These are phyloP conservation scores for Paradoxurus hermaphroditus DNA, from an alignment of 2,113 vertebrate genomes.

Conservation along the genomic window DNA sequence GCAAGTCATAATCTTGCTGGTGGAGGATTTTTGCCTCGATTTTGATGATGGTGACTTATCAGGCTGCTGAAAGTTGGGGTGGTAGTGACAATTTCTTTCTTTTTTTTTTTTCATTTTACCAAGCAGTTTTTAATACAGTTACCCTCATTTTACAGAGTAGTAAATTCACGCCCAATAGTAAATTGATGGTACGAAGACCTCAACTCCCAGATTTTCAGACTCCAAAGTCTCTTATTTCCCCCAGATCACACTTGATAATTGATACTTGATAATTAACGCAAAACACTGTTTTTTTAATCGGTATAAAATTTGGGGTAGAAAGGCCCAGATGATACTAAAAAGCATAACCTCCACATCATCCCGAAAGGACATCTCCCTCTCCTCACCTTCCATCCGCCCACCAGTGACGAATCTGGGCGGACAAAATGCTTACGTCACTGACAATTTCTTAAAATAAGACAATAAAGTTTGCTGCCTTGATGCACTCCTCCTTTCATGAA, in stretches of 20 bases:
- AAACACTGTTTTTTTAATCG: not conserved
- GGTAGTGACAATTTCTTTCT: not conserved
- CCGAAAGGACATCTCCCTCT: accelerated
- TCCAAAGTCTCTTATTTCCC: not conserved
- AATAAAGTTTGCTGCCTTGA: not conserved
- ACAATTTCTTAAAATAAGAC: not conserved
- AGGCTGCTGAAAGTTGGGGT: not conserved
- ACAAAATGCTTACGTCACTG: not conserved
- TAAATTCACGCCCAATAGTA: not conserved
- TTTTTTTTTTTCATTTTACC: not conserved
- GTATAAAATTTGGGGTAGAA: not conserved
- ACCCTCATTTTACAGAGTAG: not conserved
- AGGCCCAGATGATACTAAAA: not conserved
- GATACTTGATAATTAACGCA: not conserved
- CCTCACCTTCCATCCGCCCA: too few species aligned
- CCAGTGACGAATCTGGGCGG: accelerated
- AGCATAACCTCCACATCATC: not conserved
- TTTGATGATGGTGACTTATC: not conserved
- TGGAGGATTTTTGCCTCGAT: not conserved
- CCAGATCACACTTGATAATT: not conserved
- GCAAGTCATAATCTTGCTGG: not conserved
- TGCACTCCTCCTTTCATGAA: not conserved
- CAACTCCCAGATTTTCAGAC: not conserved
- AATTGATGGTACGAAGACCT: not conserved
- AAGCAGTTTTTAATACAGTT: not conserved